Percentiles rank a stretch among this genome's conserved stretches.
phyloP scores from a whole-genome alignment of 2,888 invertebrate genomes.

The Siphlonurus alternatus region DNA sequence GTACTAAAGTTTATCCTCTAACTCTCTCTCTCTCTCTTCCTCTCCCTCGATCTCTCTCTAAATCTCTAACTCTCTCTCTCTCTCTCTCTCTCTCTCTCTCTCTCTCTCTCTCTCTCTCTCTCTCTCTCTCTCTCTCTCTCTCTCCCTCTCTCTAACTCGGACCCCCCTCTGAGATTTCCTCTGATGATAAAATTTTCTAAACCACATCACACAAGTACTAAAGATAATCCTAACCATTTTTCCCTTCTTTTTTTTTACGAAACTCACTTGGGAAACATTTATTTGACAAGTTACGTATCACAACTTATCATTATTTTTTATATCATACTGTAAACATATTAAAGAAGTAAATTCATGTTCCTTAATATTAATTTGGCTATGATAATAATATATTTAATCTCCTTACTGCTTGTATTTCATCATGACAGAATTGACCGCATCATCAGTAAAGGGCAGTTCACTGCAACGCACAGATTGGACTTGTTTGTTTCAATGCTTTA shows the following conservation, averaged over 20 bases:
- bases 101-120: background rate
- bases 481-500: too few species aligned
- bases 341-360: too few species aligned
- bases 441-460: too few species aligned
- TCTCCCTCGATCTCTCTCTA: constrained; percentile 1
- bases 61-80: background rate
- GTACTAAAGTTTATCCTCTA: background rate
- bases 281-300: too few species aligned
- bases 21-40: background rate
- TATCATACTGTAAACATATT: too few species aligned
- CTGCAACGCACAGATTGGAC: too few species aligned
- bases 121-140: background rate
- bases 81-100: constrained; percentile 2
- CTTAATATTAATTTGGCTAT: too few species aligned
- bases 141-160: background rate
- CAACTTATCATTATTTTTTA: too few species aligned
- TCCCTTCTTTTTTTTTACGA: background rate
- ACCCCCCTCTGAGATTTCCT: background rate
- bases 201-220: background rate
- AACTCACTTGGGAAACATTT: constrained; percentile 4
- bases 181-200: background rate
- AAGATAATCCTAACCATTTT: background rate
- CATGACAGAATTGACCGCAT: too few species aligned
- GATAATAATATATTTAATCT: too few species aligned
- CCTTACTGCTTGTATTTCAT: too few species aligned